These are phyloP conservation scores for Galerucella calmariensis DNA, from an alignment of 2,888 invertebrate genomes.

Conservation along the genomic window DNA sequence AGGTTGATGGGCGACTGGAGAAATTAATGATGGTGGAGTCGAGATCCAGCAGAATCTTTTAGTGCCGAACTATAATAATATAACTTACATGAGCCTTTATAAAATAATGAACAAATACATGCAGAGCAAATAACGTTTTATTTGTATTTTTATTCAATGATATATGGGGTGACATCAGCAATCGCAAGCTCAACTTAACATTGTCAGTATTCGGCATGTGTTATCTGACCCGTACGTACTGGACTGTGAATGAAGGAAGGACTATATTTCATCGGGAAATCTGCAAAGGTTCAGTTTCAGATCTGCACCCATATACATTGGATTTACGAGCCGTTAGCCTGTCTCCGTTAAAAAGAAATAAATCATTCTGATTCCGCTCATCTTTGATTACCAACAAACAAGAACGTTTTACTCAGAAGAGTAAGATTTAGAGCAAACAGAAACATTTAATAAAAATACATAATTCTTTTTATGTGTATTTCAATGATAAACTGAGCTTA, in stretches of 20 bases:
- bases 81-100: no score
- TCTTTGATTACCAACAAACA: conserved; percentile 4
- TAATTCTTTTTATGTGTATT: background rate
- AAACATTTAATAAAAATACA: background rate
- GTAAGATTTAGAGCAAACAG: background rate
- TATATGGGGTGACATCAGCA: conserved; percentile 4
- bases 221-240: conserved; percentile 8
- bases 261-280: conserved; percentile 62
- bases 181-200: conserved; percentile 12
- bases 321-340: conserved; percentile 58
- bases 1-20: conserved; percentile 23
- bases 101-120: no score
- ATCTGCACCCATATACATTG: conserved; percentile 52
- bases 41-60: background rate
- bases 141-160: conserved; percentile 7
- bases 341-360: conserved; percentile 50
- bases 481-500: no score
- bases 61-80: no score
- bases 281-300: conserved; percentile 62
- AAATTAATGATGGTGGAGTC: conserved; percentile 9
- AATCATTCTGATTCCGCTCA: conserved; percentile 39
- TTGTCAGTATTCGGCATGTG: conserved; percentile 12
- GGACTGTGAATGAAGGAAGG: conserved; percentile 59
- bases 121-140: background rate
- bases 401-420: background rate